A percentile compares a stretch with the other conserved stretches of the same genome.
Conservation (phyloP, 2,113 vertebrate genomes). For the Isurus oxyrinchus region DNA sequence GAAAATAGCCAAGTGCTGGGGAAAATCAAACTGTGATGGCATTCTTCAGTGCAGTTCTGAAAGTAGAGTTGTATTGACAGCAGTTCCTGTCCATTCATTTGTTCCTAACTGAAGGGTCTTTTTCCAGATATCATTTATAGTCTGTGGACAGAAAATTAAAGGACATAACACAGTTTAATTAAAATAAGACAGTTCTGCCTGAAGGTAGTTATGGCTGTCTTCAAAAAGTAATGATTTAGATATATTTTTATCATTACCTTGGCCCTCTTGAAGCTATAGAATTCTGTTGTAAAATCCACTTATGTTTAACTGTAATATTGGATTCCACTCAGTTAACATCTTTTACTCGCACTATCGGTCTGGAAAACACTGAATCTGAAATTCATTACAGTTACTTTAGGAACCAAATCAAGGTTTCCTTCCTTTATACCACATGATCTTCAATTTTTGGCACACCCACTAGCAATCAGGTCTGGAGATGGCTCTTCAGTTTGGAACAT, state of each 20-base stretch:
- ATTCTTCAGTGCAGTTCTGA: not conserved
- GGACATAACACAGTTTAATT: not conserved
- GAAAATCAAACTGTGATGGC: not conserved
- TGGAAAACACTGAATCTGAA: slow-evolving; percentile 8
- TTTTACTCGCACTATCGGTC: slow-evolving; percentile 8
- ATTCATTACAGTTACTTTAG: not conserved
- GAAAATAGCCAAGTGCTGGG: not conserved
- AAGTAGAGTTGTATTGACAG: not conserved
- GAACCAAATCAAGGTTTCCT: not conserved
- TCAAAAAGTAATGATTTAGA: slow-evolving; percentile 21
- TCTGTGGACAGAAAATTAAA: not conserved
- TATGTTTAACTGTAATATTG: slow-evolving; percentile 15
- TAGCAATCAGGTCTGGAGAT: not conserved
- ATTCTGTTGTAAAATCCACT: not conserved
- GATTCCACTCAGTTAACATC: slow-evolving; percentile 10
- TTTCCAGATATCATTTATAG: slow-evolving; percentile 9
- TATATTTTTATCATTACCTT: slow-evolving; percentile 21
- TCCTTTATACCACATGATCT: not conserved
- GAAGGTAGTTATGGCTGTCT: slow-evolving; percentile 12
- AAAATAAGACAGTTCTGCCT: slow-evolving; percentile 22
- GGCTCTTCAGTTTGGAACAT: not conserved
- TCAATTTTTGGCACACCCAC: not conserved
- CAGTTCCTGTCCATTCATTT: not conserved
- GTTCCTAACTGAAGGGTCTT: not conserved
- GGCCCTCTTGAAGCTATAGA: not conserved